Base-by-base conservation (phyloP, 1,140 invertebrate species). In the Atta cephalotes region DNA sequence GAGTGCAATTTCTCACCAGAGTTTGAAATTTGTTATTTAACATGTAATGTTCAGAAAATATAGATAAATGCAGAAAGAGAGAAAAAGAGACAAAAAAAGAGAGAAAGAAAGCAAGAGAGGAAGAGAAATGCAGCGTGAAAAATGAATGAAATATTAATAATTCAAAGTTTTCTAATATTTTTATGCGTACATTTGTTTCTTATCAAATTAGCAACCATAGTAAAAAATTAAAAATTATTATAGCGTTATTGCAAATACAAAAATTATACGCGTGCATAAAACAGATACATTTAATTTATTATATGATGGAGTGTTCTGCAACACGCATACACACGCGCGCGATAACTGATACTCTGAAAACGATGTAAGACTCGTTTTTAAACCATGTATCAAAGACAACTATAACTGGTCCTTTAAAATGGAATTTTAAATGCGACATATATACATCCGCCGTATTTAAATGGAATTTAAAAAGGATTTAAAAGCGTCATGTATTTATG, bases 381-480 rank as follows among this genome's bases (percentile, higher is more conserved):
- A 85, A 45, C 35, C 31, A 56, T 18, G 14, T 76, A 56, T 84
- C 80, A 84, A 84, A 76, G 82, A 79, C 71, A 79, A 79, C 25
- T 85, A 51, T 68, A 79, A 68, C 51, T 31, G 62, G 49, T 6
- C 70, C 53, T 58, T 87, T 85, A 66, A 84, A 87, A 82, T 87
- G 70, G 79, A 79, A 87, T 87, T 87, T 87, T 84, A 74, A 84
- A 85, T 63, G 65, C 53, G 39, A 16, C 65, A 60, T n/a, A 66
- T 35, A 71, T 21, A 74, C 60, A 72, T 72, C 79, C 45, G 70
- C 51, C 39, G 35, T 49, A 49, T 87, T 74, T 76, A 87, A 87
- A 87, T 87, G 86, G 86, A 87, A 76, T 87, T 85, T 87, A 87
- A 87, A 87, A 72, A 62, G 66, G 78, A 81, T 87, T 84, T 84